Percentiles rank a stretch among this genome's conserved stretches.
Evolutionary conservation across 23 tunicate species (phyloP).

Genomic region (Botrylloides violaceus): DNA sequence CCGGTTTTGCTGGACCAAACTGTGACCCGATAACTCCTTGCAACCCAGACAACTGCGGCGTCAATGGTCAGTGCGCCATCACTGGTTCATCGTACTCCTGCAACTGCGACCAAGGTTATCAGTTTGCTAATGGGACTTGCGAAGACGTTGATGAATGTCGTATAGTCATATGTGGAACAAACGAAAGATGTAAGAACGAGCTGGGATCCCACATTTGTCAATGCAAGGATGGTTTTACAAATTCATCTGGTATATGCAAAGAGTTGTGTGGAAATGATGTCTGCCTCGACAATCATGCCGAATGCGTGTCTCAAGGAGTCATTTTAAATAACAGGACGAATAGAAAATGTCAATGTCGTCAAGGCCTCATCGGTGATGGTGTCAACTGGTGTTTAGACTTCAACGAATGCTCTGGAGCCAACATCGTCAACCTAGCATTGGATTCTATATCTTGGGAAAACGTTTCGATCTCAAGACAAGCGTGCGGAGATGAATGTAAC

Average conservation of each 20-base stretch:
- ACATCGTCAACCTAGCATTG: background rate
- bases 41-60: background rate
- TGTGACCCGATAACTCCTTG: background rate
- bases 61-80: background rate
- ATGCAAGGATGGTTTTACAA: background rate
- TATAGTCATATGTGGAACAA: background rate
- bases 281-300: background rate
- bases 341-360: background rate
- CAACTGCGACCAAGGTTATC: conserved; percentile 10
- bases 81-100: conserved; percentile 5
- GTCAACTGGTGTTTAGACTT: background rate
- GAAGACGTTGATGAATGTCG: conserved; percentile 8
- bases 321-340: background rate
- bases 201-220: conserved; percentile 5
- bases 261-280: background rate
- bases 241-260: background rate
- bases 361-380: background rate
- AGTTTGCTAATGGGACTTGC: background rate
- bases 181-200: background rate
- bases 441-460: background rate
- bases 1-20: background rate
- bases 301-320: background rate
- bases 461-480: background rate
- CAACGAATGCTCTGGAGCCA: background rate
- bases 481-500: background rate